These are phyloP conservation scores for Saccostrea cuccullata DNA, from an alignment of 1,140 invertebrate species.

Conservation along the genomic window DNA sequence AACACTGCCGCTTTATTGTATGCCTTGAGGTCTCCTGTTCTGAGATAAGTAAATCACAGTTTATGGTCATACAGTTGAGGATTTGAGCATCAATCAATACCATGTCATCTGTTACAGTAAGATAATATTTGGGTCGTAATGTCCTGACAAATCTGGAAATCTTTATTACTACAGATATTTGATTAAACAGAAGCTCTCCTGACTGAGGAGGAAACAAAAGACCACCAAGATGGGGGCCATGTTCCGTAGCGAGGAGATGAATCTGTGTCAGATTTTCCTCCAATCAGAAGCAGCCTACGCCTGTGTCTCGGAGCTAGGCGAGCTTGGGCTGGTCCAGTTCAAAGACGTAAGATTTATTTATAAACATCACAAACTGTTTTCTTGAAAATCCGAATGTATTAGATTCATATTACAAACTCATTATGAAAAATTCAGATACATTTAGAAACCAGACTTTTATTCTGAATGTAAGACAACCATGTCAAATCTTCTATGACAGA, in stretches of 20 bases:
- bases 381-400: not conserved
- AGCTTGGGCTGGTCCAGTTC: slow-evolving; percentile 79
- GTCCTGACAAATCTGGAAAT: not conserved
- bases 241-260: slow-evolving; percentile 80
- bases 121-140: not conserved
- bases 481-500: no score
- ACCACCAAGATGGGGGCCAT: slow-evolving; percentile 69
- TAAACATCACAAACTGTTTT: not conserved
- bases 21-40: no score
- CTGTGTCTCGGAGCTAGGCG: slow-evolving; percentile 78
- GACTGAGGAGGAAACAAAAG: slow-evolving; percentile 7
- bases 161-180: not conserved
- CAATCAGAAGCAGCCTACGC: slow-evolving; percentile 78
- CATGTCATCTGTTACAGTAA: not conserved
- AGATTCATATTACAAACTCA: not conserved
- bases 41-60: not conserved
- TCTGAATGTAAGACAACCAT: no score
- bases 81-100: not conserved
- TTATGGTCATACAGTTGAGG: not conserved
- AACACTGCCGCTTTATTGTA: no score
- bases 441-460: no score
- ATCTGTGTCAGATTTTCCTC: slow-evolving; percentile 79
- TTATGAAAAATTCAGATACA: no score
- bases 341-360: slow-evolving; percentile 74
- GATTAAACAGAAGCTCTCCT: no score